Conservation (phyloP, 1,140 invertebrate species). For the Scaptomyza graminum region DNA sequence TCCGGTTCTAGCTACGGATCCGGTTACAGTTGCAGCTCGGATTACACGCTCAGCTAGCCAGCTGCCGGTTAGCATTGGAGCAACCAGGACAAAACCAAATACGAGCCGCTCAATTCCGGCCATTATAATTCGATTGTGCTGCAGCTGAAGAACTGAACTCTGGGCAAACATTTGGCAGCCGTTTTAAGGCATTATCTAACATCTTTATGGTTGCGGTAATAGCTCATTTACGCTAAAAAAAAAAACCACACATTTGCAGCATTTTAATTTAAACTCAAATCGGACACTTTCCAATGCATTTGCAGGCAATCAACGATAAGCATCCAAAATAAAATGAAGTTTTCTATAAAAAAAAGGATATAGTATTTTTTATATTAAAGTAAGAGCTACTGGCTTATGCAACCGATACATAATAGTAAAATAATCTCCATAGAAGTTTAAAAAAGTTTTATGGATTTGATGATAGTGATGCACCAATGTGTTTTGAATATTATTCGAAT, state of each 20-base stretch:
- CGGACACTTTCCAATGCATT: slow-evolving; percentile 4
- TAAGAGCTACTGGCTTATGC: no score
- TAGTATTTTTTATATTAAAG: no score
- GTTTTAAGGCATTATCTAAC: slow-evolving; percentile 25
- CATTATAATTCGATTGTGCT: slow-evolving; percentile 19
- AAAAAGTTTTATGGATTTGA: no score
- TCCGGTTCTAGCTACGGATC: not conserved
- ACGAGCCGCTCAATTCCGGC: not conserved
- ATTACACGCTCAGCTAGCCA: not conserved
- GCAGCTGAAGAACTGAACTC: slow-evolving; percentile 1
- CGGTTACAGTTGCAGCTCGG: not conserved
- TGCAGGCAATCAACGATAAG: slow-evolving; percentile 11
- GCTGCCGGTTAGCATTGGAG: not conserved
- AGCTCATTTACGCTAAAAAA: slow-evolving; percentile 16
- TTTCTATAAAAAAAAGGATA: no score
- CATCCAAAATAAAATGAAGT: not conserved
- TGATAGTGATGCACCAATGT: no score
- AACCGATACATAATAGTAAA: no score
- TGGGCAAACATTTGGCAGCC: not conserved
- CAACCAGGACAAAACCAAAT: not conserved
- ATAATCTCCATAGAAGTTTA: no score
- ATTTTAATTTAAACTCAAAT: slow-evolving; percentile 3
- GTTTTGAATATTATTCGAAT: no score
- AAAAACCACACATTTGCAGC: no score
- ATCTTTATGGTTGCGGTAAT: slow-evolving; percentile 46